Evolutionary conservation across 2,113 vertebrate genomes (phyloP), one percentile per base, ranked within the genome.

Genomic region (Gopherus evgoodei): DNA sequence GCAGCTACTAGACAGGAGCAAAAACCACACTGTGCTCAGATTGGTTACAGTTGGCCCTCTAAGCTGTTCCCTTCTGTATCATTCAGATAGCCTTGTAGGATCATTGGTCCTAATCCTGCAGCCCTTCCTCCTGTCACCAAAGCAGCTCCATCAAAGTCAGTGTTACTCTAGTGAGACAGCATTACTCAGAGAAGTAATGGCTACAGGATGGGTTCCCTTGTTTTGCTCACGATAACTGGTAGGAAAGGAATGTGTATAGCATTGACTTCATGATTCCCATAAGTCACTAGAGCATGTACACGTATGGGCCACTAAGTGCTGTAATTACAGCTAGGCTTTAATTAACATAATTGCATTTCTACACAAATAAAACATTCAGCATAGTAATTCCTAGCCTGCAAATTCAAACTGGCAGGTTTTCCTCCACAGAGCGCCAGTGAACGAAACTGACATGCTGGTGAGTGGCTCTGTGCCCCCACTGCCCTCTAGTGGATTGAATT

Each of bases 321-420:
- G 91, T 96, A 97, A 97, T 97, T 97, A 97, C 91, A 86, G 95
- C 83, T 90, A 81, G 86, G 94, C 96, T 96, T 96, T 95, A 97
- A 97, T 97, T 97, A 97, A 85, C 96, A 88, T 97, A 97, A 97
- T 97, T 97, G 87, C 83, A 2, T 96, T 96, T 94, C 89, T 93
- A 94, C 92, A 85, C 95, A 97, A 97, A 97, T 96, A 95, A 97
- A 96, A 81, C 94, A 90, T 92, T 91, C 94, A 92, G 85, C 62
- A 2, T 35, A 31, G 93, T 86, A 93, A 96, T 92, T 94, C 91
- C 92, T 24, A 50, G 76, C 31, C 85, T 86, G 82, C 93, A 86
- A 84, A 90, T 94, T 13, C 27, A 5, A 56, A 49, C 62, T 75
- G 84, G 84, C 90, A 81, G 72, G 44, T 87, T 35, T n/a, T 38